Conservation (phyloP, 2,797 vertebrate species). For the Enteromius afrohamiltoni region DNA sequence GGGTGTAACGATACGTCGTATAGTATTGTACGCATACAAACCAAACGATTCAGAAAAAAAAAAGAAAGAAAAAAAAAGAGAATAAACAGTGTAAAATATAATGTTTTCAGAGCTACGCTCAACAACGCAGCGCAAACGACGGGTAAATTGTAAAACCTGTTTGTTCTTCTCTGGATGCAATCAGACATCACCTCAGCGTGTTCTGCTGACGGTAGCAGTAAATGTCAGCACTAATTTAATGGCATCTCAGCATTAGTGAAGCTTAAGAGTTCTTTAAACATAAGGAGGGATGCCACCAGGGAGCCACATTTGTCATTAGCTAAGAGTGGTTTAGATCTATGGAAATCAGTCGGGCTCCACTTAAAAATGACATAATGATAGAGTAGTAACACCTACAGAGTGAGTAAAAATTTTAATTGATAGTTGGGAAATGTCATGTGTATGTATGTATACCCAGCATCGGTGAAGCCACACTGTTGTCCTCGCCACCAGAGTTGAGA, state of each 20-base stretch:
- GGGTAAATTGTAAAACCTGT: slow-evolving; percentile 50
- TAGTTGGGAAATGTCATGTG: neutral
- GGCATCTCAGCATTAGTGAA: neutral
- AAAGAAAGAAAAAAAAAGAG: too few relatives aligned
- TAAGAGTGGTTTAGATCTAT: slow-evolving; percentile 7
- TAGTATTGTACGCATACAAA: too few relatives aligned
- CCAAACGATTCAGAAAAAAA: too few relatives aligned
- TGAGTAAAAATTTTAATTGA: neutral
- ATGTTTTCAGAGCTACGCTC: too few relatives aligned
- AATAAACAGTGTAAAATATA: too few relatives aligned
- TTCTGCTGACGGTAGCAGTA: slow-evolving; percentile 20
- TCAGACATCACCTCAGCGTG: slow-evolving; percentile 8
- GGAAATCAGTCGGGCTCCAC: neutral
- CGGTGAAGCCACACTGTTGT: slow-evolving; percentile 82
- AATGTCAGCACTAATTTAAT: slow-evolving; percentile 52
- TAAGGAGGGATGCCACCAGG: neutral
- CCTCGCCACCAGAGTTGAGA: slow-evolving; percentile 83
- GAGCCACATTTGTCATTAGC: slow-evolving; percentile 12
- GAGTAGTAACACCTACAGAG: neutral
- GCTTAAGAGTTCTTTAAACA: slow-evolving; percentile 20
- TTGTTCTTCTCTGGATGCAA: slow-evolving; percentile 11
- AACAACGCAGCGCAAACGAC: too few relatives aligned
- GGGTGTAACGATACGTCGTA: too few relatives aligned
- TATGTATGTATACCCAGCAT: slow-evolving; percentile 77
- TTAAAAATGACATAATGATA: neutral